Base-by-base conservation (phyloP, 1,140 invertebrate species). In the Eciton burchellii region DNA sequence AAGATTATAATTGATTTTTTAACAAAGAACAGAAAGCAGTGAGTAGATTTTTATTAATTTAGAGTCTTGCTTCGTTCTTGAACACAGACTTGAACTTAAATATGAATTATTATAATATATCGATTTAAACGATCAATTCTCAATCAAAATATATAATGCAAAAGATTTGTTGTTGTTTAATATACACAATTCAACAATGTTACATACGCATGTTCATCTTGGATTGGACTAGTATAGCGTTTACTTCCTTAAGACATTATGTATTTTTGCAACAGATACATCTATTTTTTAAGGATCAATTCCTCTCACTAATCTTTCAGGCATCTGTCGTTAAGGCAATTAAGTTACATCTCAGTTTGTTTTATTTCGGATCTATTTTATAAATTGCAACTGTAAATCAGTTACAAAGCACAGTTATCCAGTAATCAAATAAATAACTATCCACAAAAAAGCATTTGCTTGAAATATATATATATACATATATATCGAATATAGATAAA, bases 41-140 rank as follows among this genome's bases (percentile, higher is more conserved):
- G 45, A 60, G 5, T 74, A 21, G 3, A 35, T 9, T 47, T 70
- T 9, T 21, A 9, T 66, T 47, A 21, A 16, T 19, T 49, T 29
- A 49, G 85, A 87, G 85, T 87, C 84, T 87, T 87, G 81, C 84
- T 84, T 86, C 68, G 82, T 84, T 87, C 52, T 70, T 84, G 29
- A 59, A 65, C 49, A 71, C 47, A 56, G 49, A 16, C 54, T 70
- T 26, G 3, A 16, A 5, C 11, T 66, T 43, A 43, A 16, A 16
- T n/a, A 14, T 35, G 45, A 49, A 63, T 52, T n/a, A 4, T 49
- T n/a, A 19, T 49, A 24, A 14, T 43, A n/a, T 43, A 21, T 63
- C 21, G 14, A 74, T 24, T 52, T 41, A 14, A 29, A 49, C 43
- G 19, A 63, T 43, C 11, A n/a, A 21, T 11, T 76, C 6, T 6